Percentiles rank a stretch among this genome's conserved stretches.
Evolutionary conservation across 1,140 invertebrate species (phyloP).

Genomic region (Bombus terrestris): DNA sequence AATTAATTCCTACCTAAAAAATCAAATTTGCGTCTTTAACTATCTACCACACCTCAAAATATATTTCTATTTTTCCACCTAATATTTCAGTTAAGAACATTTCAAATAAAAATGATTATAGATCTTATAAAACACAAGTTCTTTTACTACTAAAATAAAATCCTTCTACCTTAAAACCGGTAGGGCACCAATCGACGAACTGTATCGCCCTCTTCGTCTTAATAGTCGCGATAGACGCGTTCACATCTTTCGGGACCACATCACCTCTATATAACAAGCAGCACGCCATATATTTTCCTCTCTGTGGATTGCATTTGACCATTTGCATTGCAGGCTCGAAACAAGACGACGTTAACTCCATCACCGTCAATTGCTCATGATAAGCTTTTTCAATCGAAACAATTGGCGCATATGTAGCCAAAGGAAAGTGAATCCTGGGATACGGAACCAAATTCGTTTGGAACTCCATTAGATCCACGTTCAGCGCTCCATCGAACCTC

Average conservation of each 20-base stretch:
- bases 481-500: slow-evolving; percentile 88
- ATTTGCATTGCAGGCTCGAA: slow-evolving; percentile 90
- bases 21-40: background rate
- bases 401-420: slow-evolving; percentile 90
- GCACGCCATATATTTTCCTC: slow-evolving; percentile 84
- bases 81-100: no score
- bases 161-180: slow-evolving; percentile 83
- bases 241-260: slow-evolving; percentile 88
- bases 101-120: no score
- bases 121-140: no score
- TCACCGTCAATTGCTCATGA: slow-evolving; percentile 88
- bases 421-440: slow-evolving; percentile 83
- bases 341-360: slow-evolving; percentile 89
- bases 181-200: slow-evolving; percentile 87
- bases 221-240: slow-evolving; percentile 89
- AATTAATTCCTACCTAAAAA: slow-evolving; percentile 87
- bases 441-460: slow-evolving; percentile 84
- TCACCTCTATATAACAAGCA: slow-evolving; percentile 87
- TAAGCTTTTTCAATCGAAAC: slow-evolving; percentile 87
- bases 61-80: no score
- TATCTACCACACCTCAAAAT: background rate
- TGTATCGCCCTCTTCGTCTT: slow-evolving; percentile 87
- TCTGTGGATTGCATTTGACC: slow-evolving; percentile 77
- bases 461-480: slow-evolving; percentile 88
- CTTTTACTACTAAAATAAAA: no score